These are phyloP conservation scores for Thunnus thynnus DNA, from an alignment of 2,113 vertebrate genomes.

Conservation along the genomic window DNA sequence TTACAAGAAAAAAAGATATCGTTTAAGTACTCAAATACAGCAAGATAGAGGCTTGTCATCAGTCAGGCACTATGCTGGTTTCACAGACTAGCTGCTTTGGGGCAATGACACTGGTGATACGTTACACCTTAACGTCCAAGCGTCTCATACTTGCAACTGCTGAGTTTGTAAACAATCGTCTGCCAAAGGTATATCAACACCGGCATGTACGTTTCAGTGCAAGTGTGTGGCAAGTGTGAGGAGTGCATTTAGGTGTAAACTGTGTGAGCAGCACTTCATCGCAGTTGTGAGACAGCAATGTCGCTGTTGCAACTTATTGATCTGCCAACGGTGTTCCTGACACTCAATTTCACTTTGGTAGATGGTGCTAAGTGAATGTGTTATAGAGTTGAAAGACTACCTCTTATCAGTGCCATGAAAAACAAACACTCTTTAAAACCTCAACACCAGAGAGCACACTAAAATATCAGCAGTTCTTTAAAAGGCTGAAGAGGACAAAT, in stretches of 20 bases:
- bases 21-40: constrained; percentile 14
- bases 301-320: constrained; percentile 20
- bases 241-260: constrained; percentile 59
- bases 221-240: constrained; percentile 13
- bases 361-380: constrained; percentile 25
- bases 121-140: constrained; percentile 6
- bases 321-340: constrained; percentile 16
- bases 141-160: constrained; percentile 29
- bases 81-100: constrained; percentile 33
- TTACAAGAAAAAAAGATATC: constrained; percentile 4
- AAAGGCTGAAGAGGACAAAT: constrained; percentile 45
- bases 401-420: constrained; percentile 15
- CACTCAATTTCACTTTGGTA: constrained; percentile 49
- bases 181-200: constrained; percentile 25
- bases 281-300: constrained; percentile 4
- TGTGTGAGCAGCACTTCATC: constrained; percentile 40
- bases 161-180: constrained; percentile 46
- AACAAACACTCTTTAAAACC: constrained; percentile 33
- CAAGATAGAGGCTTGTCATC: constrained; percentile 22
- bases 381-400: constrained; percentile 5
- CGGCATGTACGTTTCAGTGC: constrained; percentile 55
- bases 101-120: background rate
- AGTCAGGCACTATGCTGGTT: constrained; percentile 64
- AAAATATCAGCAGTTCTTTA: constrained; percentile 31
- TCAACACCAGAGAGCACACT: constrained; percentile 11